Conservation (phyloP, 2,113 vertebrate species). For the Halcyon senegalensis region DNA sequence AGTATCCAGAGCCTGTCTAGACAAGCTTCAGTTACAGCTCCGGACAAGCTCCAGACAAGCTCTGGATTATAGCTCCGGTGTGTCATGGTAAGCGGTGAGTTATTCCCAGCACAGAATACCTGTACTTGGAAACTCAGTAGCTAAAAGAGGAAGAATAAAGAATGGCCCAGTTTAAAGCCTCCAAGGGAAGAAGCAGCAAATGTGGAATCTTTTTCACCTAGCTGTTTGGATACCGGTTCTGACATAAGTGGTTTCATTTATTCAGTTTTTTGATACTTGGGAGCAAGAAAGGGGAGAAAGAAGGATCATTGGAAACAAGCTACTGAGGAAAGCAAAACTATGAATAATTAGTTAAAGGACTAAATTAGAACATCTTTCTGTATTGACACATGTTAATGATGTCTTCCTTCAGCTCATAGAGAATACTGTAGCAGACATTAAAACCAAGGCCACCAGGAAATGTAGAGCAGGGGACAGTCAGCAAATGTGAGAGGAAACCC, state of each 20-base stretch:
- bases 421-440: not conserved
- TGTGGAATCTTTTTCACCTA: not conserved
- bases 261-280: not conserved
- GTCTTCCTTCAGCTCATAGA: not conserved
- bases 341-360: not conserved
- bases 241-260: not conserved
- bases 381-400: not conserved
- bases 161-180: not conserved
- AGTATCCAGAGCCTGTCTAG: not conserved
- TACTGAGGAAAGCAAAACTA: not conserved
- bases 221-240: not conserved
- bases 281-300: not conserved
- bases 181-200: not conserved
- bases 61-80: not conserved
- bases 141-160: not conserved
- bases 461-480: not conserved
- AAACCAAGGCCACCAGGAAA: not conserved
- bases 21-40: not conserved
- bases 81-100: not conserved
- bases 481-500: not conserved
- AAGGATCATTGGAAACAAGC: not conserved
- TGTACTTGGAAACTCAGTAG: not conserved
- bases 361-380: not conserved
- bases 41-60: too few relatives aligned
- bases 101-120: not conserved